Evolutionary conservation across 2,113 vertebrate species (phyloP).

Genomic region (Hystrix cristata): DNA sequence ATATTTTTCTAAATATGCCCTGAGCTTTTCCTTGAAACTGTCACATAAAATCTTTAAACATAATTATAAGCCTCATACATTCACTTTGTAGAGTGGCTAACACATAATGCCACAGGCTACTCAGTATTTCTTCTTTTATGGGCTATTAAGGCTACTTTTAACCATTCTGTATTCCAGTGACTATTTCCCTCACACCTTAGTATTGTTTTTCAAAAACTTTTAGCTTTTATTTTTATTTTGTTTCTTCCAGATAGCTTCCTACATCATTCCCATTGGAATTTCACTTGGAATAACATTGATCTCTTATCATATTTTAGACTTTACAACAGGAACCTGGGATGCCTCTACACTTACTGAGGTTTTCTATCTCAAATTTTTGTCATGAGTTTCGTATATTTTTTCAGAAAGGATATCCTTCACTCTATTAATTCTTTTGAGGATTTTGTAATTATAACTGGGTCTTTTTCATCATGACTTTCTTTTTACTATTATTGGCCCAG

Average conservation of each 20-base stretch:
- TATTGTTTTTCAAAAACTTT: background rate
- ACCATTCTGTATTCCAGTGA: background rate
- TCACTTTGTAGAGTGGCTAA: background rate
- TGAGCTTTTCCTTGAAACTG: background rate
- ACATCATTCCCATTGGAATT: background rate
- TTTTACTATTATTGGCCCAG: background rate
- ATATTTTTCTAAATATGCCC: background rate
- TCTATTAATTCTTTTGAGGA: background rate
- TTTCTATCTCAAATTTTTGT: background rate
- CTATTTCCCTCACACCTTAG: background rate
- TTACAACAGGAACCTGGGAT: background rate
- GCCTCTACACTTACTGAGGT: background rate
- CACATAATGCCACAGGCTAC: background rate
- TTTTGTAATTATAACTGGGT: background rate
- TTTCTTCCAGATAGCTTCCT: background rate
- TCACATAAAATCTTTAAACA: slow-evolving; percentile 7
- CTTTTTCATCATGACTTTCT: background rate
- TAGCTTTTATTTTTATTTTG: background rate
- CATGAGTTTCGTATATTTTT: background rate
- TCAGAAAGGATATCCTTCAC: slow-evolving; percentile 23
- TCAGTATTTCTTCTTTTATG: background rate
- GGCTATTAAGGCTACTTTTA: background rate
- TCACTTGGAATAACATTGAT: background rate
- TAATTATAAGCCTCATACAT: background rate
- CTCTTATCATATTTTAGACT: background rate